A percentile compares a stretch with the other conserved stretches of the same genome.
These are phyloP conservation scores for Odontophorus gujanensis DNA, from an alignment of 2,113 vertebrate genomes.

Conservation along the genomic window DNA sequence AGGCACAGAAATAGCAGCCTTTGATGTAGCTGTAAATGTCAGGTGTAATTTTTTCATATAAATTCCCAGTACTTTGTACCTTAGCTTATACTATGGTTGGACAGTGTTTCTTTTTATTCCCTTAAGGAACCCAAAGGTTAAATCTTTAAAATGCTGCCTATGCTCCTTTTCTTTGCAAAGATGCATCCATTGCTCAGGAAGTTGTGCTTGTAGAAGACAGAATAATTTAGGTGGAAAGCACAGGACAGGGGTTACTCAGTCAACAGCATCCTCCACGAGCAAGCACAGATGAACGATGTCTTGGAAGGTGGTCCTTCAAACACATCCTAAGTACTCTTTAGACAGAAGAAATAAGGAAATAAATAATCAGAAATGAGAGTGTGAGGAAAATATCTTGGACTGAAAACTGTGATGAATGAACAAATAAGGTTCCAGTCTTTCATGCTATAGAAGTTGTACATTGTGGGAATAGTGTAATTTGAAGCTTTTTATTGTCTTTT, in stretches of 20 bases:
- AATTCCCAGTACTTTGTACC: not conserved
- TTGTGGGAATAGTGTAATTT: not conserved
- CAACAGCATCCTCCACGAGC: not conserved
- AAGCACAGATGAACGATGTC: not conserved
- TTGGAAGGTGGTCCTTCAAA: not conserved
- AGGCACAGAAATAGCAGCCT: not conserved
- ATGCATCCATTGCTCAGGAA: not conserved
- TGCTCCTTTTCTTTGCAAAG: not conserved
- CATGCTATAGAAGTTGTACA: not conserved
- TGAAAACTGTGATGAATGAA: not conserved
- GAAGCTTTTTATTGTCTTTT: not conserved
- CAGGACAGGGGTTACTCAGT: not conserved
- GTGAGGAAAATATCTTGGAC: not conserved
- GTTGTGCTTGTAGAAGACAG: not conserved
- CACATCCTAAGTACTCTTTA: not conserved
- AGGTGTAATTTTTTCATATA: not conserved
- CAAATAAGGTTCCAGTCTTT: not conserved
- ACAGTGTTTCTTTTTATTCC: not conserved
- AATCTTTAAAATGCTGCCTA: not conserved
- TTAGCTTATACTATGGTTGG: not conserved
- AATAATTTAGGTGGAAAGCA: not conserved
- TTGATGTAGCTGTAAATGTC: slow-evolving; percentile 16
- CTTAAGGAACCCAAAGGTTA: not conserved
- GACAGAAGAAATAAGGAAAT: not conserved
- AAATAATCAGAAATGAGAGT: not conserved